Evolutionary conservation across 2,888 invertebrate species (phyloP).

Genomic region (Leptura quadrifasciata): DNA sequence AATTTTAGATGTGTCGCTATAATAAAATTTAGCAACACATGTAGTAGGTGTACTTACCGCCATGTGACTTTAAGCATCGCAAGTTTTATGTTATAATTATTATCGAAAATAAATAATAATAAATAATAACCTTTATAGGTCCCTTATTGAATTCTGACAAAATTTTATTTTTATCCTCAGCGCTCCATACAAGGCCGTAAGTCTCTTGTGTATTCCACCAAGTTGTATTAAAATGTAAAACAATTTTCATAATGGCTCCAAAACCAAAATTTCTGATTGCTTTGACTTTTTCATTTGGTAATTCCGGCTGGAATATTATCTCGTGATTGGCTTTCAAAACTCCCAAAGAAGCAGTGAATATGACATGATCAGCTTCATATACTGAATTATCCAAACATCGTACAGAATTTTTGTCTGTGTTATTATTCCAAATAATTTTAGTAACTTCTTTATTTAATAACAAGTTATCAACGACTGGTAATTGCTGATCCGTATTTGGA

Average conservation of each 20-base stretch:
- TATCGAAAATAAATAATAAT: background rate
- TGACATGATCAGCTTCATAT: constrained; percentile 77
- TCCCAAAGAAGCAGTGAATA: constrained; percentile 74
- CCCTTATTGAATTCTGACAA: constrained; percentile 62
- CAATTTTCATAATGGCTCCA: constrained; percentile 58
- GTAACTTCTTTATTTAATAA: constrained; percentile 57
- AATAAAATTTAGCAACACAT: no score
- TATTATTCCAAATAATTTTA: constrained; percentile 44
- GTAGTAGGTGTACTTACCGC: no score
- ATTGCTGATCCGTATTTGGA: constrained; percentile 50
- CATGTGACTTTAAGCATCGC: background rate
- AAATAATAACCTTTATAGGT: constrained; percentile 12
- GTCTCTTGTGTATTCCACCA: constrained; percentile 56
- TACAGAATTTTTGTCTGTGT: constrained; percentile 60
- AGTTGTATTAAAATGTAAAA: constrained; percentile 51
- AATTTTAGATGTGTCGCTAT: no score
- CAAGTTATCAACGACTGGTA: constrained; percentile 59
- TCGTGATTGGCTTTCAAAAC: constrained; percentile 55
- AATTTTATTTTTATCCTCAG: constrained; percentile 54
- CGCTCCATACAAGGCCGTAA: constrained; percentile 53
- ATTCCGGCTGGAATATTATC: constrained; percentile 50
- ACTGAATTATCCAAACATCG: constrained; percentile 73
- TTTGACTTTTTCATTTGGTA: constrained; percentile 49
- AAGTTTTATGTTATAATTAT: background rate
- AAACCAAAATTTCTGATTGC: constrained; percentile 55